Evolutionary conservation across 2,888 invertebrate species (phyloP).

Genomic region (Scaptomyza flava): DNA sequence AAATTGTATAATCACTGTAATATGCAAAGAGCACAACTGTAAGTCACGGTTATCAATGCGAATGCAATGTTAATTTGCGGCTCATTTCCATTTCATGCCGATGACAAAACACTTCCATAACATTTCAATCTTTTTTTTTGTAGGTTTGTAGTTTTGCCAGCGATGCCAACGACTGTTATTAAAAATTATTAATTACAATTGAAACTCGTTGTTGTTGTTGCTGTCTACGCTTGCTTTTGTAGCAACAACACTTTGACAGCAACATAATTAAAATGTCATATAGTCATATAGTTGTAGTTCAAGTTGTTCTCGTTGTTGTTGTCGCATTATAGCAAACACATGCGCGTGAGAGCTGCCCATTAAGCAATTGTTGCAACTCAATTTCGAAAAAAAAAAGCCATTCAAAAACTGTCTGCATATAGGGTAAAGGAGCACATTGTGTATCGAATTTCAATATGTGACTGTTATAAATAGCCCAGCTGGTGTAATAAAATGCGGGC

Average conservation of each 20-base stretch:
- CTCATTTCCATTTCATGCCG: constrained; percentile 54
- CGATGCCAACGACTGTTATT: constrained; percentile 71
- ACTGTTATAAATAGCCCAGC: constrained; percentile 48
- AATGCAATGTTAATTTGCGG: constrained; percentile 37
- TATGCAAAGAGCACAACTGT: constrained; percentile 16
- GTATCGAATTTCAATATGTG: constrained; percentile 44
- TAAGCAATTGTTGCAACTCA: constrained; percentile 59
- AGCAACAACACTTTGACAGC: constrained; percentile 67
- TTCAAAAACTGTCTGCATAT: constrained; percentile 27
- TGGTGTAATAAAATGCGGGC: constrained; percentile 41
- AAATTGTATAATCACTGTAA: constrained; percentile 25
- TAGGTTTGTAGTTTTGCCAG: constrained; percentile 62
- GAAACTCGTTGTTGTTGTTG: constrained; percentile 47
- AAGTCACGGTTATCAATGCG: constrained; percentile 46
- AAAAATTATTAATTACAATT: constrained; percentile 77
- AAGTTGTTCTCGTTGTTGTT: constrained; percentile 9
- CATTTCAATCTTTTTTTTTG: constrained; percentile 59
- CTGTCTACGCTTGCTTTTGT: constrained; percentile 17
- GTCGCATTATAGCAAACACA: constrained; percentile 18
- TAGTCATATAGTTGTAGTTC: constrained; percentile 31
- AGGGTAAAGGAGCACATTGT: constrained; percentile 8
- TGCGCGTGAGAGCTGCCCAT: constrained; percentile 65
- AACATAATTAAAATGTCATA: constrained; percentile 80
- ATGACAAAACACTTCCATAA: constrained; percentile 74
- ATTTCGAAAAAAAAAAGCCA: constrained; percentile 16